A percentile compares a stretch with the other conserved stretches of the same genome.
Evolutionary conservation across 2,113 vertebrate genomes (phyloP).

Genomic region (Chaenocephalus aceratus): DNA sequence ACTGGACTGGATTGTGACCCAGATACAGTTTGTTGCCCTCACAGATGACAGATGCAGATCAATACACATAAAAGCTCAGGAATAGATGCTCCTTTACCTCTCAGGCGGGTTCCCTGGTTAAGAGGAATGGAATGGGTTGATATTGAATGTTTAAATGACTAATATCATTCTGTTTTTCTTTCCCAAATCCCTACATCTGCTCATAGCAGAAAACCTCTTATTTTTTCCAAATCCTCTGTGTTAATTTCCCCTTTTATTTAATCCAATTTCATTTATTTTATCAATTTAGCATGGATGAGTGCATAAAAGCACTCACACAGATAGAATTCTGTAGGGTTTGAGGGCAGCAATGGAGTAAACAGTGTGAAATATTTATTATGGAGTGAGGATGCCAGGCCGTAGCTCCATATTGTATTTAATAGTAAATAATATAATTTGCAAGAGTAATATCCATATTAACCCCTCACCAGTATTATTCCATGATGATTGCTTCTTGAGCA

Average conservation of each 20-base stretch:
- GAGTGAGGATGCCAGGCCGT: slow-evolving; percentile 11
- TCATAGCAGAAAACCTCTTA: neutral
- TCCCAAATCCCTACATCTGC: neutral
- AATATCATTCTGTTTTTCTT: neutral
- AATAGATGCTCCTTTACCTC: slow-evolving; percentile 26
- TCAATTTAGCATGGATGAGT: slow-evolving; percentile 23
- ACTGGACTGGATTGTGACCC: slow-evolving; percentile 49
- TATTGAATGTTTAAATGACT: slow-evolving; percentile 13
- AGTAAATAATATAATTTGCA: slow-evolving; percentile 15
- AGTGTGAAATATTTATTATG: slow-evolving; percentile 51
- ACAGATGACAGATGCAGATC: slow-evolving; percentile 44
- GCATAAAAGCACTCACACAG: slow-evolving; percentile 1
- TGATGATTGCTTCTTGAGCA: neutral
- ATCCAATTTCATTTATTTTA: slow-evolving; percentile 1
- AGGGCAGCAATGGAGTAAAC: slow-evolving; percentile 43
- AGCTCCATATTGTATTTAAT: slow-evolving; percentile 17
- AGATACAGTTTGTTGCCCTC: slow-evolving; percentile 34
- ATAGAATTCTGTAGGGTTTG: slow-evolving; percentile 19
- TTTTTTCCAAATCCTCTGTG: neutral
- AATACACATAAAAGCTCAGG: slow-evolving; percentile 51
- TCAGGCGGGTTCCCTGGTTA: slow-evolving; percentile 5
- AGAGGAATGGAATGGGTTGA: slow-evolving; percentile 17
- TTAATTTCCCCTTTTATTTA: slow-evolving; percentile 2
- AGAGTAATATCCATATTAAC: slow-evolving; percentile 13
- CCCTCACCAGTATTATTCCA: neutral